Percentiles rank a stretch among this genome's conserved stretches.
phyloP scores from a whole-genome alignment of 2,113 vertebrate genomes.

The Muscicapa adusta region DNA sequence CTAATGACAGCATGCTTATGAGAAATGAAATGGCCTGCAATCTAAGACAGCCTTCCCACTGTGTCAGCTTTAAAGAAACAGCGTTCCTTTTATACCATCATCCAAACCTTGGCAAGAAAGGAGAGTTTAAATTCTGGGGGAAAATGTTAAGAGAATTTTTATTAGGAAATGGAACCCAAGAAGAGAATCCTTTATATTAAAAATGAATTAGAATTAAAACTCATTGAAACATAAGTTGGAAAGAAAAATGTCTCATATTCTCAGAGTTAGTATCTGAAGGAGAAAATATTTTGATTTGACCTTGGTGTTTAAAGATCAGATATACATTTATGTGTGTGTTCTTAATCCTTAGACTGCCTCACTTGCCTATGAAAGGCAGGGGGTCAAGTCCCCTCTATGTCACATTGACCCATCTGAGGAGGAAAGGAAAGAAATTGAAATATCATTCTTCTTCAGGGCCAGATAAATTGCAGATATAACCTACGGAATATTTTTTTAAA shows the following conservation, averaged over 20 bases:
- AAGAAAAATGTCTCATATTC: background rate
- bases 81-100: background rate
- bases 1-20: conserved; percentile 64
- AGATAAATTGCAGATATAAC: background rate
- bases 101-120: background rate
- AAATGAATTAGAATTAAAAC: background rate
- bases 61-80: conserved; percentile 59
- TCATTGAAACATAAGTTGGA: background rate
- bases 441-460: background rate
- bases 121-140: background rate
- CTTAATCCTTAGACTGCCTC: background rate
- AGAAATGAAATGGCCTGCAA: conserved; percentile 60
- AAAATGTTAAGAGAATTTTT: background rate
- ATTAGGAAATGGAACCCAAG: background rate
- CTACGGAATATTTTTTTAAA: background rate
- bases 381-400: background rate
- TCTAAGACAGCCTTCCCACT: conserved; percentile 40
- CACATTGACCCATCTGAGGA: background rate
- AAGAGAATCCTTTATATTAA: background rate
- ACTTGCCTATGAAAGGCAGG: background rate
- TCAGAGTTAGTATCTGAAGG: background rate
- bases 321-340: background rate
- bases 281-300: background rate
- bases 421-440: background rate
- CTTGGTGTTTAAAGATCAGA: background rate